These are phyloP conservation scores for Volucella inanis DNA, from an alignment of 2,888 invertebrate genomes.

Conservation along the genomic window DNA sequence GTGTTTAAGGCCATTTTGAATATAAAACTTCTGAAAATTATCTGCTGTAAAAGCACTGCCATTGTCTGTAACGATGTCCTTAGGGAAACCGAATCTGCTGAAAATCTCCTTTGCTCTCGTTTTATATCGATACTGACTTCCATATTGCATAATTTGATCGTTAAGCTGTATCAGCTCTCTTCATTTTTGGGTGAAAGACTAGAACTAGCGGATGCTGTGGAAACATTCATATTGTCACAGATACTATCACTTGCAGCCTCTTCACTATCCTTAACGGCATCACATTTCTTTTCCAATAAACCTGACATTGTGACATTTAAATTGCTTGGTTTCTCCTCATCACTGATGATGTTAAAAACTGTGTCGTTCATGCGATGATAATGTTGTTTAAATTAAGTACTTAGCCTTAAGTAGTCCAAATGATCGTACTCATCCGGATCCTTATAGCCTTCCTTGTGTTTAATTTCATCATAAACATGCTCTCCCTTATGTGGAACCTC, in stretches of 20 bases:
- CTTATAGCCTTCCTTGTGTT: slow-evolving; percentile 89
- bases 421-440: slow-evolving; percentile 91
- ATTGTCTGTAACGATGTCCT: too few species aligned
- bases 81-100: too few species aligned
- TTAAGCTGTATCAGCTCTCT: slow-evolving; percentile 13
- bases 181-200: slow-evolving; percentile 63
- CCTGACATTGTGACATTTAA: slow-evolving; percentile 80
- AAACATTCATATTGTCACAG: slow-evolving; percentile 75
- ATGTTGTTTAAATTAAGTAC: slow-evolving; percentile 91
- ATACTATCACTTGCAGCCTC: slow-evolving; percentile 75
- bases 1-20: too few species aligned
- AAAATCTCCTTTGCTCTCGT: slow-evolving; percentile 51
- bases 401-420: slow-evolving; percentile 92
- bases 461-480: slow-evolving; percentile 95
- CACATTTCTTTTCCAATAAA: slow-evolving; percentile 77
- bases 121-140: slow-evolving; percentile 30
- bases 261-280: slow-evolving; percentile 76
- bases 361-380: slow-evolving; percentile 89
- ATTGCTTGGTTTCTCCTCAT: slow-evolving; percentile 82
- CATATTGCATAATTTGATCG: background rate
- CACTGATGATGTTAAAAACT: slow-evolving; percentile 80
- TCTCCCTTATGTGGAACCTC: slow-evolving; percentile 90
- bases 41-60: too few species aligned
- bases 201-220: slow-evolving; percentile 76
- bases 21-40: too few species aligned